Percentiles rank a stretch among this genome's conserved stretches.
Conservation (phyloP, 2,113 vertebrate genomes). For the Danionella cerebrum region DNA sequence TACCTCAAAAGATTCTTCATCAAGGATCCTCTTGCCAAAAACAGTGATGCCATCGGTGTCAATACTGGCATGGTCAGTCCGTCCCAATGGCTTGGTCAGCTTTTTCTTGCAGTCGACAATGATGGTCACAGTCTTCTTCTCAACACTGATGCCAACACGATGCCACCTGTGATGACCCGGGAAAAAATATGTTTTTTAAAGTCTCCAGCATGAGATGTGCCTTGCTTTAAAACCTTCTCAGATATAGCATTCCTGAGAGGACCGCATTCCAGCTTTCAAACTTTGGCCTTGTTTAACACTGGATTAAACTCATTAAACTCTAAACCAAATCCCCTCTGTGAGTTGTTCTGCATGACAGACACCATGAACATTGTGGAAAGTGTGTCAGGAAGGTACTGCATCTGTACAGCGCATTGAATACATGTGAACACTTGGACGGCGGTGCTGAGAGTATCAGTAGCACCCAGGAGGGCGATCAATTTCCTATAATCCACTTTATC, state of each 20-base stretch:
- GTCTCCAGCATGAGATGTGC: constrained; percentile 47
- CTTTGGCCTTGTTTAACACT: constrained; percentile 68
- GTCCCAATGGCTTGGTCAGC: constrained; percentile 76
- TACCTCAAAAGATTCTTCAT: constrained; percentile 95
- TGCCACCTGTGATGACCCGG: constrained; percentile 77
- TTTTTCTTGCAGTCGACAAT: constrained; percentile 94
- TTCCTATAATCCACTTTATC: constrained; percentile 10
- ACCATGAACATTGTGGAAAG: constrained; percentile 71
- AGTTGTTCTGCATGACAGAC: constrained; percentile 68
- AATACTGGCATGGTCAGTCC: constrained; percentile 77
- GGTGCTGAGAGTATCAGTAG: neutral
- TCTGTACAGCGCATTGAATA: constrained; percentile 55
- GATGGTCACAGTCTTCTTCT: constrained; percentile 93
- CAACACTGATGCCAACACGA: constrained; percentile 91
- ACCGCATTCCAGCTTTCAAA: constrained; percentile 62
- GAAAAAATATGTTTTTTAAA: constrained; percentile 21
- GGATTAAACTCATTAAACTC: constrained; percentile 75
- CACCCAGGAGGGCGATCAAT: constrained; percentile 1
- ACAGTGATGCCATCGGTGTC: constrained; percentile 83
- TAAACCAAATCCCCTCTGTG: constrained; percentile 68
- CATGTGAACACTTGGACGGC: neutral
- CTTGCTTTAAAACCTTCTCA: constrained; percentile 29
- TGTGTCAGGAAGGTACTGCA: constrained; percentile 57
- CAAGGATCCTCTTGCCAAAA: constrained; percentile 87
- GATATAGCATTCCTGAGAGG: constrained; percentile 56